phyloP scores from a whole-genome alignment of 2,113 vertebrate species.

The Trichechus manatus region DNA sequence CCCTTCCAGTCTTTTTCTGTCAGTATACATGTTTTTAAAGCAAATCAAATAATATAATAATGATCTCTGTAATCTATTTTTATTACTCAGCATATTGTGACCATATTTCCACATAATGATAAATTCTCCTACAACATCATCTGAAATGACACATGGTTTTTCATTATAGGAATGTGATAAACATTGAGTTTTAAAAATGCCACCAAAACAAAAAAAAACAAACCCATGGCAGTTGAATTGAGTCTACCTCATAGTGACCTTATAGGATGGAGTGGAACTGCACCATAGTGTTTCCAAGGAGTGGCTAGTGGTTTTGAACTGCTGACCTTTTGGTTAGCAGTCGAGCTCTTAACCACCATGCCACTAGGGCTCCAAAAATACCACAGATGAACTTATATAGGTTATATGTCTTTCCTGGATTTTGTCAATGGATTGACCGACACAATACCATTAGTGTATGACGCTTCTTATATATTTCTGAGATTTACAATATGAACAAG shows the following conservation, averaged over 20 bases:
- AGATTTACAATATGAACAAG: background rate
- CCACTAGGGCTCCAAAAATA: background rate
- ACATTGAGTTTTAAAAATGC: conserved; percentile 1
- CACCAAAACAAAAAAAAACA: no score
- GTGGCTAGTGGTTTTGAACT: no score
- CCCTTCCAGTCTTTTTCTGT: background rate
- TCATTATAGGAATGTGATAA: background rate
- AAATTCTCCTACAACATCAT: background rate
- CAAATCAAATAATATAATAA: background rate
- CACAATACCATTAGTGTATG: background rate
- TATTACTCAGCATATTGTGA: conserved; percentile 11
- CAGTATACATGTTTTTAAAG: background rate
- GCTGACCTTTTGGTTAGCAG: no score
- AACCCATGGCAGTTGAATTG: no score
- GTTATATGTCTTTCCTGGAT: background rate
- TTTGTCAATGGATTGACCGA: background rate
- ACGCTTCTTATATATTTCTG: conserved; percentile 20
- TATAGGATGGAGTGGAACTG: no score
- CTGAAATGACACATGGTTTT: conserved; percentile 18
- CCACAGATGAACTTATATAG: background rate
- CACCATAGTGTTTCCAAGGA: no score
- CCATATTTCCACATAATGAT: conserved; percentile 17
- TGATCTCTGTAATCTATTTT: background rate
- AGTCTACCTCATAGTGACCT: no score
- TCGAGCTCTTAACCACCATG: no score